Conservation (phyloP, 2,888 invertebrate species). For the Andrena chrysosceles region DNA sequence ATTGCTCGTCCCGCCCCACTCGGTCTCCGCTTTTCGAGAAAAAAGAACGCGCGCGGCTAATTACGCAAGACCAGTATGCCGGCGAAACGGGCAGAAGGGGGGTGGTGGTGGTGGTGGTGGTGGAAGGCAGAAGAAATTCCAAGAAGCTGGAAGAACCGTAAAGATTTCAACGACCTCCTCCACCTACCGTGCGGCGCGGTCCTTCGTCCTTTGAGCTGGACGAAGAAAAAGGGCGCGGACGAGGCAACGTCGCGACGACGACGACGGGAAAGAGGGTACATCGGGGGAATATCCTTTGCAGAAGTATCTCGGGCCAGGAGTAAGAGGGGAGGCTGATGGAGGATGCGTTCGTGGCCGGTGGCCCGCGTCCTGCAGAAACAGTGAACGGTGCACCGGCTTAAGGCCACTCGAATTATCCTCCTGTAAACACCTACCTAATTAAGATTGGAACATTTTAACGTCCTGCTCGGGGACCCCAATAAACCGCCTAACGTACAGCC, state of each 20-base stretch:
- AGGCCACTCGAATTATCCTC: conserved; percentile 79
- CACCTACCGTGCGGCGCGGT: conserved; percentile 55
- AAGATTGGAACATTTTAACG: conserved; percentile 84
- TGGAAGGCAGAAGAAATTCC: conserved; percentile 64
- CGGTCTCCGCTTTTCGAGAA: conserved; percentile 13
- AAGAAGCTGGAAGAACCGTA: conserved; percentile 70
- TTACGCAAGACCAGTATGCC: conserved; percentile 69
- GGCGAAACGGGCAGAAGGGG: background rate
- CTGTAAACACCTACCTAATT: conserved; percentile 85
- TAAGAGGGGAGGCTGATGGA: background rate
- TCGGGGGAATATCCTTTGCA: conserved; percentile 31
- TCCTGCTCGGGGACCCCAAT: conserved; percentile 79
- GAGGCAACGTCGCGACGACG: conserved; percentile 15
- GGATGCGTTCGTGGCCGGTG: conserved; percentile 62
- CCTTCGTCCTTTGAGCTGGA: conserved; percentile 63
- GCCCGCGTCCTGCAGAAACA: conserved; percentile 65
- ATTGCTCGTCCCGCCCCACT: conserved; percentile 31
- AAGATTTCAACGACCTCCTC: conserved; percentile 73
- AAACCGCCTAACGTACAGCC: conserved; percentile 82
- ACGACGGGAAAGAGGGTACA: conserved; percentile 13
- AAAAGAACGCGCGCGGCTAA: conserved; percentile 55
- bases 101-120: background rate
- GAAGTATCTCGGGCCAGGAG: conserved; percentile 21
- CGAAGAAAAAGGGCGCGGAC: conserved; percentile 25
- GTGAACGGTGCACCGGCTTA: conserved; percentile 64